Evolutionary conservation across 2,888 invertebrate genomes (phyloP), one percentile per base, ranked within the genome.

Genomic region (Leistus spinibarbis): DNA sequence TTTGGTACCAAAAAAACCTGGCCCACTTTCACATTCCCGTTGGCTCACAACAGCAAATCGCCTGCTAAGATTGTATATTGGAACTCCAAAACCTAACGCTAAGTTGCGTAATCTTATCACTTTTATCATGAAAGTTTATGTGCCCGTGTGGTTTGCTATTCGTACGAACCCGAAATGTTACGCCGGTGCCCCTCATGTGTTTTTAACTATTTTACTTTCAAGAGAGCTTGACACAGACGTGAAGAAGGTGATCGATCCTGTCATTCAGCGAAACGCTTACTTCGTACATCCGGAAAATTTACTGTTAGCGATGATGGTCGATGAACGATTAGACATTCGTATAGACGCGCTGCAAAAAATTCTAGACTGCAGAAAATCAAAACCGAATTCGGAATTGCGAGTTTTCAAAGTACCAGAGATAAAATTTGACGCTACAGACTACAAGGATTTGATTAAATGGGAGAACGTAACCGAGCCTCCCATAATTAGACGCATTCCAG

Each of bases 281-380:
- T 80, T 78, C 66, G 79, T 70, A 4, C 77, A 80, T 62, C 70
- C 78, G 16, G 79, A 80, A 77, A 80, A 79, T 62, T 60, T 80
- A 54, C 56, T 80, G 17, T 56, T 79, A 40, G 76, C 77, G n/a
- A 80, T 80, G 79, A 63, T 71, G 16, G 69, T 65, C n/a, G 78
- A 70, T 56, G 63, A 76, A 56, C 62, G 40, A 13, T 1, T 1
- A 7, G 10, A 40, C 7, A 2, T 40, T 4, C 0, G 40, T 5
- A 2, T 10, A 40, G 7, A 1, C 7, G 40, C 5, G 2, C 10
- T 24, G 22, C 65, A n/a, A 23, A 65, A 23, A 23, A 65, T 65
- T 23, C 23, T 65, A 27, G 13, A 65, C 7, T 24, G 65, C 65
- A 65, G 65, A 65, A 20, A 65, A 24, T 3, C 56, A 56, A 56